Percentiles rank a stretch among this genome's conserved stretches.
phyloP scores from a whole-genome alignment of 1,140 invertebrate genomes.

The Hycleus cichorii region DNA sequence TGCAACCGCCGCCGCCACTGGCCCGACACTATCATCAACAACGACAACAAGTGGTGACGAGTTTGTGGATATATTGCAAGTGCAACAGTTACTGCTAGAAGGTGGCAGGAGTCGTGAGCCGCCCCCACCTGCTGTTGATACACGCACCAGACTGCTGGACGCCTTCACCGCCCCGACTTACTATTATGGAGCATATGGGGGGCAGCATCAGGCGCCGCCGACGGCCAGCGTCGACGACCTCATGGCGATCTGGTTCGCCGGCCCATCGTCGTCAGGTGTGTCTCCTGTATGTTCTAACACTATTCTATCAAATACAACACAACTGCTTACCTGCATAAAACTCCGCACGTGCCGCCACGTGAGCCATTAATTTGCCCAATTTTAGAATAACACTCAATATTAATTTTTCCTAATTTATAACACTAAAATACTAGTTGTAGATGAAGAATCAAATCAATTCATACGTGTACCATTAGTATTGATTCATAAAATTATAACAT shows the following conservation, averaged over 20 bases:
- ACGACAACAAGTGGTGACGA: constrained; percentile 41
- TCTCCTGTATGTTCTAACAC: constrained; percentile 5
- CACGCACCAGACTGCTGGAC: constrained; percentile 36
- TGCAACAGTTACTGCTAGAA: constrained; percentile 50
- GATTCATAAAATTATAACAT: too few species aligned
- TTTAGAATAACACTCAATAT: too few species aligned
- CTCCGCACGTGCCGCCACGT: too few species aligned
- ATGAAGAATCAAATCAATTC: too few species aligned
- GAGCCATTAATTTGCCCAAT: too few species aligned
- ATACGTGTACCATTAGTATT: not conserved
- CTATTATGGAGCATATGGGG: constrained; percentile 33
- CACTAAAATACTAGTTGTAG: too few species aligned
- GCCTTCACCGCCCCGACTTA: constrained; percentile 35
- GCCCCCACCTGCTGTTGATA: constrained; percentile 35
- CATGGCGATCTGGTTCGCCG: constrained; percentile 47
- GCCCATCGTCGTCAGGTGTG: constrained; percentile 42
- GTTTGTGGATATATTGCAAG: constrained; percentile 54
- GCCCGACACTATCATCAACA: constrained; percentile 1
- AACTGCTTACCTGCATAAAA: too few species aligned
- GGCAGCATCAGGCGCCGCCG: constrained; percentile 40
- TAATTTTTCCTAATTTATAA: too few species aligned
- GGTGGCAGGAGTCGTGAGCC: constrained; percentile 38
- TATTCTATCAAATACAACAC: not conserved
- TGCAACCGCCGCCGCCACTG: not conserved
- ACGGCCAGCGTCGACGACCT: constrained; percentile 43